Conservation (phyloP, 2,888 invertebrate species). For the Eupithecia exiguata region DNA sequence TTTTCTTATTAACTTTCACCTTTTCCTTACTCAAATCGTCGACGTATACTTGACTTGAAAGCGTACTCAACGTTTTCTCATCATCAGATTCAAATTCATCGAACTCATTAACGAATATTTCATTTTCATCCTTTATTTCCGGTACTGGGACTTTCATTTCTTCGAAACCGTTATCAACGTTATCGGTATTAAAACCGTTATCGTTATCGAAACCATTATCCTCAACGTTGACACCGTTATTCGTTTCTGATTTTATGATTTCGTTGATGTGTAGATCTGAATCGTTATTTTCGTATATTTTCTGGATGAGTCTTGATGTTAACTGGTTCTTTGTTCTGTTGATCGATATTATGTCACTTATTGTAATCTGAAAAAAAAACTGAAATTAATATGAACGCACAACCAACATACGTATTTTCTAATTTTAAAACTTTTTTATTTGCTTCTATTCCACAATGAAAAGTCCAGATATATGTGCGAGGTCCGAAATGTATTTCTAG, state of each 20-base stretch:
- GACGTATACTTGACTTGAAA: conserved; percentile 34
- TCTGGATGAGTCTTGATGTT: conserved; percentile 51
- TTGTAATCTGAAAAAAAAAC: conserved; percentile 59
- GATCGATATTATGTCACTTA: conserved; percentile 57
- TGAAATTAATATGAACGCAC: too few relatives aligned
- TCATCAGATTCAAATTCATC: conserved; percentile 36
- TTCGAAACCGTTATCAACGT: conserved; percentile 10
- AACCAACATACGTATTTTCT: too few relatives aligned
- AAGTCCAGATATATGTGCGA: too few relatives aligned
- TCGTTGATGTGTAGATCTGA: conserved; percentile 51
- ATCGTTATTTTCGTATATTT: conserved; percentile 54
- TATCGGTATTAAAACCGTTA: conserved; percentile 3
- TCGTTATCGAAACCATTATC: conserved; percentile 16
- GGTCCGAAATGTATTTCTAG: too few relatives aligned
- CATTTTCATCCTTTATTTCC: conserved; percentile 47
- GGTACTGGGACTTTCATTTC: conserved; percentile 10
- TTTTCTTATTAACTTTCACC: conserved; percentile 41
- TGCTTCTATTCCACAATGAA: too few relatives aligned
- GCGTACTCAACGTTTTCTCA: conserved; percentile 21
- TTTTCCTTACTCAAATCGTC: conserved; percentile 47
- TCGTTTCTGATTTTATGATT: conserved; percentile 46
- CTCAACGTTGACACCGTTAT: conserved; percentile 20
- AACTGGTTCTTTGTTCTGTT: conserved; percentile 54
- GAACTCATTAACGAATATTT: conserved; percentile 46
- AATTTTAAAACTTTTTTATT: too few relatives aligned